Conservation (phyloP, 2,113 vertebrate genomes). For the Corvus cornix region DNA sequence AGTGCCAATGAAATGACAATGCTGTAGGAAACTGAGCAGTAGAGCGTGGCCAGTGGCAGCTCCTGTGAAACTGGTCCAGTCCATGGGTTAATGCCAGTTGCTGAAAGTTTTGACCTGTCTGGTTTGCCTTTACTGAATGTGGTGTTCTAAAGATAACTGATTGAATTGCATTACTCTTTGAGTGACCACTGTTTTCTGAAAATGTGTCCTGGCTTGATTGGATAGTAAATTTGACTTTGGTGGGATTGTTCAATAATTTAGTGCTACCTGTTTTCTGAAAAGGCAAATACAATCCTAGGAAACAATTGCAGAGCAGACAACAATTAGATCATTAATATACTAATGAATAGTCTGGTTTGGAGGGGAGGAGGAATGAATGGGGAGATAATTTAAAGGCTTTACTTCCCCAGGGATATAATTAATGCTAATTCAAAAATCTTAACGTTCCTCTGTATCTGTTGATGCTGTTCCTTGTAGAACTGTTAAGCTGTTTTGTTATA, state of each 20-base stretch:
- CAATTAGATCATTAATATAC: neutral
- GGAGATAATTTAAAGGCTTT: neutral
- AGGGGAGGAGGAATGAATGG: neutral
- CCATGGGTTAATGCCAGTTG: neutral
- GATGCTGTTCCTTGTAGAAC: neutral
- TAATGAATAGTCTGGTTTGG: neutral
- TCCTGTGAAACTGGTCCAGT: neutral
- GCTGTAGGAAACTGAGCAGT: neutral
- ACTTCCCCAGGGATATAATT: neutral
- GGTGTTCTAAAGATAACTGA: neutral
- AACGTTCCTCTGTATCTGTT: neutral
- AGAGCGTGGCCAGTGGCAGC: neutral
- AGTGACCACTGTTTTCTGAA: neutral
- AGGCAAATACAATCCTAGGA: neutral
- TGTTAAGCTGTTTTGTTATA: neutral
- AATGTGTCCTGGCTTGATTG: neutral
- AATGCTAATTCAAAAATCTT: neutral
- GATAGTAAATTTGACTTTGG: neutral
- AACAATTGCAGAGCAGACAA: neutral
- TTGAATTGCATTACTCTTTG: neutral
- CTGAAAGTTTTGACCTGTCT: neutral
- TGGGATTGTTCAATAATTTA: neutral
- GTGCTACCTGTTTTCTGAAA: neutral
- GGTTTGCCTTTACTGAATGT: neutral
- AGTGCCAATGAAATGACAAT: neutral